Percentiles rank a stretch among this genome's conserved stretches.
These are phyloP conservation scores for Rallus limicola DNA, from an alignment of 2,113 vertebrate genomes.

Conservation along the genomic window DNA sequence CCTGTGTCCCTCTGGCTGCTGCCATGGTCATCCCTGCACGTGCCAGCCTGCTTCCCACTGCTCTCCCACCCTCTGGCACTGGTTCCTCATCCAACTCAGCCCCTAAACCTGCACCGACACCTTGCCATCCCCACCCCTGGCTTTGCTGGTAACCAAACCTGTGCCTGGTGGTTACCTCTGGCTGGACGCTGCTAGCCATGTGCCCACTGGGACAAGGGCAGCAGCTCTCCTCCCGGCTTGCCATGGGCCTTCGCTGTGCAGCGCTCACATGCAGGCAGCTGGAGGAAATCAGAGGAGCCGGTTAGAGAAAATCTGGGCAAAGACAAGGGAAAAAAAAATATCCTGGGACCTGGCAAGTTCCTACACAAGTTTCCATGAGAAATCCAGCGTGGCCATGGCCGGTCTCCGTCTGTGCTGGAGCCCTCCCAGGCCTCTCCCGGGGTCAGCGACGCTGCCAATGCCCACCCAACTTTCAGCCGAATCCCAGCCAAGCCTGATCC, in stretches of 20 bases:
- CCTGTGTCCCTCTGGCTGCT: fast-evolving
- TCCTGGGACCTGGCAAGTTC: conserved; percentile 58
- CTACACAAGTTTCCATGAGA: conserved; percentile 34
- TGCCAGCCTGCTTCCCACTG: not conserved
- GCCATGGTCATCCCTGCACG: not conserved
- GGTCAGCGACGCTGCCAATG: not conserved
- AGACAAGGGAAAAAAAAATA: not conserved
- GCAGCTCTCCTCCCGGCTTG: not conserved
- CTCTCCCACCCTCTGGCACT: not conserved
- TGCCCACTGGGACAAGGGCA: fast-evolving
- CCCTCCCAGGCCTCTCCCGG: not conserved
- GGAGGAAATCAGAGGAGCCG: conserved; percentile 29
- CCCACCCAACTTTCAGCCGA: not conserved
- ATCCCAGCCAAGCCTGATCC: not conserved
- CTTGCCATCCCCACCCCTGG: too few relatives aligned
- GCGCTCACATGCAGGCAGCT: conserved; percentile 39
- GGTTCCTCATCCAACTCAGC: not conserved
- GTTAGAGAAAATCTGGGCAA: conserved; percentile 55
- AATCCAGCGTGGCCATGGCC: not conserved
- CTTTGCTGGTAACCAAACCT: not conserved
- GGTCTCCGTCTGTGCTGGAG: not conserved
- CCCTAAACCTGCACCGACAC: not conserved
- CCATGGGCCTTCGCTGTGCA: not conserved
- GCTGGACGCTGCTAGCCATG: fast-evolving
- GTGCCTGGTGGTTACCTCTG: fast-evolving